Evolutionary conservation across 2,888 invertebrate genomes (phyloP), one percentile per base, ranked within the genome.

Genomic region (Spicauda simplicius): DNA sequence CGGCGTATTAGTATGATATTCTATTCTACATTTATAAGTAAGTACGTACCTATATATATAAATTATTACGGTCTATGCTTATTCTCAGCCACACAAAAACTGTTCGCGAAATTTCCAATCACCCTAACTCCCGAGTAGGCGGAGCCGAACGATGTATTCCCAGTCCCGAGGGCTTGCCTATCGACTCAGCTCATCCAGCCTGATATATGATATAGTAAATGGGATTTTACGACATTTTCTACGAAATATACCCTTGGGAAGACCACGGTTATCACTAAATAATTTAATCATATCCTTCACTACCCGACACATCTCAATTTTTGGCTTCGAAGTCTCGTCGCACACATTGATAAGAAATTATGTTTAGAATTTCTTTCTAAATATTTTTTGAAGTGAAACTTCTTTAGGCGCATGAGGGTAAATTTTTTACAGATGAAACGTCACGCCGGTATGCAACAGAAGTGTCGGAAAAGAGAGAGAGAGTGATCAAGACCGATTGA

Each of bases 161-260:
- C 50, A 6, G 18, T 64, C 64, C 56, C 64, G 48, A 53, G 50
- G 57, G 64, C 57, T 64, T 53, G 48, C 53, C 64, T 58, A 53
- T 58, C 52, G 57, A 58, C 64, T 64, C 52, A 50, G 57, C 57
- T 58, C 56, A 48, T 63, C 58, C 64, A 57, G 64, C 41, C 25
- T 64, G 64, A 64, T 64, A 52, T 64, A 64, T 64, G 64, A 58
- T 53, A 64, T 18, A 58, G 64, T 50, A 64, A 64, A 64, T 64
- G 64, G 64, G 64, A 64, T 64, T 64, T 64, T 64, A 64, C 64
- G 64, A 64, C 52, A 64, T 64, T 64, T 57, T 57, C n/a, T 48
- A 14, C 30, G 37, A 50, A 60, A 57, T 64, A 64, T 64, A 57
- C 64, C 30, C 64, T 50, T 14, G 64, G 57, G 64, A 20, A 14